Percentiles rank a stretch among this genome's conserved stretches.
Conservation (phyloP, 2,113 vertebrate species). For the Callocephalon fimbriatum region DNA sequence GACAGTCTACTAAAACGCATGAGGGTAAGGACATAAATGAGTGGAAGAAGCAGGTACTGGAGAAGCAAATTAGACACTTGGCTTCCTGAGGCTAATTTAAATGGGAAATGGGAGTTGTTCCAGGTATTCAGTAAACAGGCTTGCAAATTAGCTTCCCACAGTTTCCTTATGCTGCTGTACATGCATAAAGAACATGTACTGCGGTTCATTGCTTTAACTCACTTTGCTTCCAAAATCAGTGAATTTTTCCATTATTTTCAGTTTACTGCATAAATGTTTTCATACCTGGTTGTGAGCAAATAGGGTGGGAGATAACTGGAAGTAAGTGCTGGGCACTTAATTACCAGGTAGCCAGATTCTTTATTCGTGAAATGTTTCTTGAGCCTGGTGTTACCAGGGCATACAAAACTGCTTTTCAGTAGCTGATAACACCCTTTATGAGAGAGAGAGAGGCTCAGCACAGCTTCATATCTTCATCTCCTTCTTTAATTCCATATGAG, state of each 20-base stretch:
- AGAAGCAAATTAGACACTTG: conserved; percentile 63
- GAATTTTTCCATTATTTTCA: background rate
- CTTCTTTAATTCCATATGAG: background rate
- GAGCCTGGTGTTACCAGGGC: conserved; percentile 60
- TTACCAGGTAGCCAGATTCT: background rate
- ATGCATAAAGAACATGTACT: conserved; percentile 11
- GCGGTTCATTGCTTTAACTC: background rate
- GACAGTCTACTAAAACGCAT: background rate
- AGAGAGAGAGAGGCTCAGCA: background rate
- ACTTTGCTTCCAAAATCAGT: conserved; percentile 2
- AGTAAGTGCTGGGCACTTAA: background rate
- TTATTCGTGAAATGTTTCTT: background rate
- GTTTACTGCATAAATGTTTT: background rate
- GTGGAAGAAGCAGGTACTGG: conserved; percentile 43
- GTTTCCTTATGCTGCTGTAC: conserved; percentile 66
- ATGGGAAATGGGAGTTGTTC: conserved; percentile 72
- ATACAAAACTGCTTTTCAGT: conserved; percentile 54
- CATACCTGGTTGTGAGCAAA: background rate
- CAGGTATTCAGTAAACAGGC: conserved; percentile 69
- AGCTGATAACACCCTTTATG: background rate
- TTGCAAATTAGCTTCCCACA: conserved; percentile 73
- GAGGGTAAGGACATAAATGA: conserved; percentile 13
- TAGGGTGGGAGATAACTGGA: background rate
- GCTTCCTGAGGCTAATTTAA: conserved; percentile 70
- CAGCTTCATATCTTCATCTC: conserved; percentile 4